phyloP scores from a whole-genome alignment of 2,113 vertebrate genomes.

The Lathamus discolor region DNA sequence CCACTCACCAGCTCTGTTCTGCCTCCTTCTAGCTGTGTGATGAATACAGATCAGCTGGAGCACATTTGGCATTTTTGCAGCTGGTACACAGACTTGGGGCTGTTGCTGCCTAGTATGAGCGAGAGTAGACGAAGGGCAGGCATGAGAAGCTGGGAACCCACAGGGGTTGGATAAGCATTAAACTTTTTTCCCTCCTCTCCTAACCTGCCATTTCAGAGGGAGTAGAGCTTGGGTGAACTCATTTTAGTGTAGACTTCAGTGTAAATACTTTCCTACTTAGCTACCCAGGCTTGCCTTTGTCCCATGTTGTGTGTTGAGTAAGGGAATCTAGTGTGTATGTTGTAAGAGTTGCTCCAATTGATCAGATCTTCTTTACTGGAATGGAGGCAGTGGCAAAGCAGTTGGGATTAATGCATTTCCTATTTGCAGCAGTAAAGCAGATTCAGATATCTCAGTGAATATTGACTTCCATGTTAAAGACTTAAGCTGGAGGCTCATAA shows the following conservation, averaged over 20 bases:
- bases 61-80: neutral
- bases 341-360: neutral
- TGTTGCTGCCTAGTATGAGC: fast-evolving
- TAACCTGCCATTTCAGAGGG: fast-evolving
- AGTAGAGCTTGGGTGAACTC: fast-evolving
- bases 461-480: neutral
- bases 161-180: fast-evolving
- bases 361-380: neutral
- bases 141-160: neutral
- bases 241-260: neutral
- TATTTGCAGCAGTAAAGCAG: fast-evolving
- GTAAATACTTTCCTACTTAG: neutral
- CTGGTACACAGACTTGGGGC: neutral
- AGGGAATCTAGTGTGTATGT: fast-evolving
- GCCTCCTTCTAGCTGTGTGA: neutral
- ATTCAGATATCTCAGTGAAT: neutral
- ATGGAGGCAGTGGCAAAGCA: neutral
- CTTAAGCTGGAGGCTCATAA: fast-evolving
- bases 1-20: neutral
- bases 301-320: fast-evolving
- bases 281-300: neutral
- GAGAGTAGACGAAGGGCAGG: neutral
- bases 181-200: neutral
- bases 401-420: neutral
- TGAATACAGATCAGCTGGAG: neutral